Evolutionary conservation across 2,113 vertebrate genomes (phyloP).

Genomic region (Xiphophorus maculatus): DNA sequence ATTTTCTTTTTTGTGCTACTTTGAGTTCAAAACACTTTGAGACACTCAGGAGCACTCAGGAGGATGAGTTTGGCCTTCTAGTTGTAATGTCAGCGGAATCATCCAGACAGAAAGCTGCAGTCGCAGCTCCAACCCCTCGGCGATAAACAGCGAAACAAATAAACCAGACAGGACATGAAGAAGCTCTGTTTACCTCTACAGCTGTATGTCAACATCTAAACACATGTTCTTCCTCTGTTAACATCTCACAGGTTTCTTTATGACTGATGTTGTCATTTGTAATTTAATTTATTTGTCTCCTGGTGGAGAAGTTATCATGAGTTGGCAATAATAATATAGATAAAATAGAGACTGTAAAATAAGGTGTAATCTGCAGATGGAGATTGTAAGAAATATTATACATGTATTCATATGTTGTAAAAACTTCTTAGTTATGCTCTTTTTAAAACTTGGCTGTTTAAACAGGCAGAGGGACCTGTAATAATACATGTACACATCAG

Average conservation of each 20-base stretch:
- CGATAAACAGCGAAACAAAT: not conserved
- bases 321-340: not conserved
- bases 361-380: not conserved
- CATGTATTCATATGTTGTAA: too few species aligned
- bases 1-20: slow-evolving; percentile 21
- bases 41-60: slow-evolving; percentile 36
- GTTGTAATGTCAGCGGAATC: not conserved
- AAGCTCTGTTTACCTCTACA: not conserved
- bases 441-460: too few species aligned
- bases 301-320: too few species aligned
- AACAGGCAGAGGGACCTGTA: too few species aligned
- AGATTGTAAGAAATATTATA: too few species aligned
- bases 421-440: too few species aligned
- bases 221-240: too few species aligned
- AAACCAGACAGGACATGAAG: not conserved
- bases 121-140: not conserved
- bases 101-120: not conserved
- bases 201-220: too few species aligned
- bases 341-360: not conserved
- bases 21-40: slow-evolving; percentile 18
- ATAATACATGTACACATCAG: too few species aligned
- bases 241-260: too few species aligned
- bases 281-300: too few species aligned
- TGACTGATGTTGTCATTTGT: too few species aligned
- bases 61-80: slow-evolving; percentile 33